phyloP scores from a whole-genome alignment of 2,113 vertebrate species.

The Phrynosoma platyrhinos region DNA sequence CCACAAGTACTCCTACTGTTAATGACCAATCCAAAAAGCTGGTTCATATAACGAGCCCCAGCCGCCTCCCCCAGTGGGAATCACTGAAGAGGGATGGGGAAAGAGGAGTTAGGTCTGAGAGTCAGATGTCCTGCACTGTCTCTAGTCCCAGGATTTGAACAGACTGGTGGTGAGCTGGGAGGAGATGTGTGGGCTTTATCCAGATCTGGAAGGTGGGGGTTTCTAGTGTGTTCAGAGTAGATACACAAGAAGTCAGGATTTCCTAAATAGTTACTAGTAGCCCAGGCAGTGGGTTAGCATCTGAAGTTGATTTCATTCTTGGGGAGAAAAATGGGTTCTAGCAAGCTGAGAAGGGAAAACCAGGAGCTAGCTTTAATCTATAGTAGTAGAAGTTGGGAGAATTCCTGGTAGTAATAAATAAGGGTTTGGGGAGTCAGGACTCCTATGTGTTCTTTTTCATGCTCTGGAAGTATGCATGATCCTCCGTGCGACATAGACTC shows the following conservation, averaged over 20 bases:
- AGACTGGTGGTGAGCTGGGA: neutral
- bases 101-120: neutral
- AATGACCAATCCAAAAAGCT: constrained; percentile 72
- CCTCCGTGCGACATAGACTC: neutral
- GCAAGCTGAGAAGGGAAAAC: neutral
- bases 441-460: neutral
- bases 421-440: neutral
- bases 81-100: constrained; percentile 23
- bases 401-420: neutral
- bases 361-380: neutral
- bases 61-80: constrained; percentile 5
- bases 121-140: constrained; percentile 1
- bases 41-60: constrained; percentile 63
- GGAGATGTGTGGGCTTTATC: neutral
- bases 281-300: neutral
- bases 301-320: neutral
- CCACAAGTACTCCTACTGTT: constrained; percentile 77
- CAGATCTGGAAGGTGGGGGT: neutral
- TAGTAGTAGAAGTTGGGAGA: neutral
- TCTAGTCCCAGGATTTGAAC: constrained; percentile 7
- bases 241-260: neutral
- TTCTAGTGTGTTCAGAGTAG: neutral
- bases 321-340: neutral
- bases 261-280: neutral
- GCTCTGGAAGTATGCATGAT: constrained; percentile 1